A percentile compares a stretch with the other conserved stretches of the same genome.
Evolutionary conservation across 2,888 invertebrate species (phyloP).

Genomic region (Catonia carolina): DNA sequence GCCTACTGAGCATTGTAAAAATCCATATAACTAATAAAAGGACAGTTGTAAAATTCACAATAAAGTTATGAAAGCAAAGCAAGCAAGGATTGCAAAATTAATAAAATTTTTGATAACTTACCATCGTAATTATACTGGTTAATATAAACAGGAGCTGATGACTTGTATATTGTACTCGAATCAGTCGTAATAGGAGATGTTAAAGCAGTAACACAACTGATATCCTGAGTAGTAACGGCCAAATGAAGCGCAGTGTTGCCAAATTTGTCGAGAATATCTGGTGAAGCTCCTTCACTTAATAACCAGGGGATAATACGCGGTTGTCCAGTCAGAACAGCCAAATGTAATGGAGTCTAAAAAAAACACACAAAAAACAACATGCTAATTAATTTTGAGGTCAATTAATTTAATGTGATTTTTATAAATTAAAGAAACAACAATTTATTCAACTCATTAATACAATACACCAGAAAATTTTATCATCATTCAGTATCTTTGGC

Average conservation of each 20-base stretch:
- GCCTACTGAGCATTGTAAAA: too few species aligned
- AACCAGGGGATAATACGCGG: conserved; percentile 66
- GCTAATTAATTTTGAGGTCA: neutral
- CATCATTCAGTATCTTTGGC: too few species aligned
- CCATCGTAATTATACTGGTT: conserved; percentile 31
- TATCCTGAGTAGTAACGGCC: conserved; percentile 64
- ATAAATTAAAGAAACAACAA: conserved; percentile 24
- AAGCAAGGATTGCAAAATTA: too few species aligned
- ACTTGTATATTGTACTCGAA: too few species aligned
- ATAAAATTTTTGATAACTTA: too few species aligned
- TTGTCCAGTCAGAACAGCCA: conserved; percentile 74
- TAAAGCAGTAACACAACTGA: conserved; percentile 64
- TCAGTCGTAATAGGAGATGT: conserved; percentile 40
- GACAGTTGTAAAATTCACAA: too few species aligned
- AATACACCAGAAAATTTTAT: too few species aligned
- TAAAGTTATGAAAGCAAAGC: too few species aligned
- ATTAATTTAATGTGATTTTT: neutral
- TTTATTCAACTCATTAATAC: too few species aligned
- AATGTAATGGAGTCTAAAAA: conserved; percentile 66
- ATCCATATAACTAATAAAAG: too few species aligned
- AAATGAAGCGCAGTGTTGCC: conserved; percentile 86
- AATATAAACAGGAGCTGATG: conserved; percentile 17
- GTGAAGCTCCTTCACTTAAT: conserved; percentile 68
- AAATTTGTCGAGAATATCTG: conserved; percentile 56
- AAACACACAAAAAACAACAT: neutral